These are phyloP conservation scores for Aricia agestis DNA, from an alignment of 1,140 invertebrate species.

Conservation along the genomic window DNA sequence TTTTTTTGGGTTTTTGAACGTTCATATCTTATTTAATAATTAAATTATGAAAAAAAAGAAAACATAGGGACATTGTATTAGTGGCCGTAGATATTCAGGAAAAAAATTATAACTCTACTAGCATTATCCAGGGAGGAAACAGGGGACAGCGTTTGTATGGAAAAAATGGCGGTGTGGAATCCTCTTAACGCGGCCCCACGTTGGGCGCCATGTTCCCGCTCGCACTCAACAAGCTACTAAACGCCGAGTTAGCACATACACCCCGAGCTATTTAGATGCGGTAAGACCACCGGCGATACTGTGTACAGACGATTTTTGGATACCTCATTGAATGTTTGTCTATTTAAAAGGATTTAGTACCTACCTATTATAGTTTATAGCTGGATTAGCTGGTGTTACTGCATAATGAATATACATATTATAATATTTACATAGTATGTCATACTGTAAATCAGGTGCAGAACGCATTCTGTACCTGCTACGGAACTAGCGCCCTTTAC, in stretches of 20 bases:
- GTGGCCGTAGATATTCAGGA: too few species aligned
- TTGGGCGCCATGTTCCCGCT: not conserved
- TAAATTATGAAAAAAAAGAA: too few species aligned
- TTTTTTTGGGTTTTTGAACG: too few species aligned
- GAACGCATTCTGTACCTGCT: not conserved
- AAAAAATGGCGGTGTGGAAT: too few species aligned
- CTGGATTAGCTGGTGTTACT: too few species aligned
- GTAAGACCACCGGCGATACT: not conserved
- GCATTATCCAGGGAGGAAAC: too few species aligned
- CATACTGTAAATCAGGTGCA: not conserved
- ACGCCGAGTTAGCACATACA: slow-evolving; percentile 18
- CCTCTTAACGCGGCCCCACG: not conserved
- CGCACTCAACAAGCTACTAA: slow-evolving; percentile 20
- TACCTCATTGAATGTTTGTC: not conserved
- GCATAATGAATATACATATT: too few species aligned
- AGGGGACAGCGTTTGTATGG: too few species aligned
- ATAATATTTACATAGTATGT: not conserved
- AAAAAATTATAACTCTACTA: too few species aligned
- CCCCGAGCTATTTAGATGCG: not conserved
- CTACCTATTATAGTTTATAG: too few species aligned
- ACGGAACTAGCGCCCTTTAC: not conserved
- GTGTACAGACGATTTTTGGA: not conserved
- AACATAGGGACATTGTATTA: too few species aligned
- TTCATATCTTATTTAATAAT: too few species aligned
- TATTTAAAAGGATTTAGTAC: not conserved